Evolutionary conservation across 2,888 invertebrate species (phyloP).

Genomic region (Ochlodes sylvanus): DNA sequence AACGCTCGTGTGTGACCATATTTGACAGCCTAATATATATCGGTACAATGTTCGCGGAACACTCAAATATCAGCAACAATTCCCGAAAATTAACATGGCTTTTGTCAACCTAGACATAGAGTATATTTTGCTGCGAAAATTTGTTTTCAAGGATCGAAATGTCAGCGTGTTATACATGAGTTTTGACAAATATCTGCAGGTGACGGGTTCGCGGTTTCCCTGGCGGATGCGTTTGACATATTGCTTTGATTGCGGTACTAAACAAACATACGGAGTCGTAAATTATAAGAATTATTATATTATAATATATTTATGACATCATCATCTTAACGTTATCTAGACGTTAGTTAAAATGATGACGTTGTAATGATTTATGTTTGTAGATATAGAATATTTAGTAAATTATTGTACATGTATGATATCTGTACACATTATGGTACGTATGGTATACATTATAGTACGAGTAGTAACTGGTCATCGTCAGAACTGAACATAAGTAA

Average conservation of each 20-base stretch:
- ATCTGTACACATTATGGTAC: too few species aligned
- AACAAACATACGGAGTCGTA: slow-evolving; percentile 65
- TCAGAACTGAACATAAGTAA: too few species aligned
- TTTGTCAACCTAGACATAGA: slow-evolving; percentile 44
- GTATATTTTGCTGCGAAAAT: slow-evolving; percentile 46
- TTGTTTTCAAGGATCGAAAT: slow-evolving; percentile 43
- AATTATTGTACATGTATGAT: too few species aligned
- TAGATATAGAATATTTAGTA: too few species aligned
- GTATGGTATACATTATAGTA: too few species aligned
- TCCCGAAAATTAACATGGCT: slow-evolving; percentile 12
- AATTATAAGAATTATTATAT: slow-evolving; percentile 56
- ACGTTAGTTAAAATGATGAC: too few species aligned
- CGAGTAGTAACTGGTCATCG: too few species aligned
- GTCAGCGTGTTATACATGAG: slow-evolving; percentile 61
- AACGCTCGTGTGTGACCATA: slow-evolving; percentile 62
- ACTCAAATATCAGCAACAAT: slow-evolving; percentile 38
- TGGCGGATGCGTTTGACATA: slow-evolving; percentile 79
- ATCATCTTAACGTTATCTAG: slow-evolving; percentile 7
- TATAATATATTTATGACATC: slow-evolving; percentile 15
- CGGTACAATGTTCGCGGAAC: slow-evolving; percentile 68
- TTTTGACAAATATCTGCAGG: slow-evolving; percentile 84
- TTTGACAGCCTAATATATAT: slow-evolving; percentile 74
- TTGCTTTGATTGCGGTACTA: slow-evolving; percentile 75
- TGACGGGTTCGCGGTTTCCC: slow-evolving; percentile 75
- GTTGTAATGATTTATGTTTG: neutral